Conservation (phyloP, 2,888 invertebrate genomes). For the Xestoiulus laeticollis region DNA sequence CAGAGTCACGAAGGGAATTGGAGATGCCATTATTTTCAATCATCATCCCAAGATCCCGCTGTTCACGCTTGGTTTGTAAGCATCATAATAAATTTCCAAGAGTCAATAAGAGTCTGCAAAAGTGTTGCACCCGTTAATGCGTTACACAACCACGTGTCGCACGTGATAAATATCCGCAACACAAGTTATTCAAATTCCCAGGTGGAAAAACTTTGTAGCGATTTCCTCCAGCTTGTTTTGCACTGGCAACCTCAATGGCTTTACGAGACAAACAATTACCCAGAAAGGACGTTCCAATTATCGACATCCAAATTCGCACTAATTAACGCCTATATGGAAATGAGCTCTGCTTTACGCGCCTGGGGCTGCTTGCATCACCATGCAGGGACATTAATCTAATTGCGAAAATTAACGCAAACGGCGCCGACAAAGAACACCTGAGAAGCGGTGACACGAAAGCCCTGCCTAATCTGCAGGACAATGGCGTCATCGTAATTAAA, state of each 20-base stretch:
- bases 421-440: background rate
- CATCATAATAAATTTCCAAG: too few relatives aligned
- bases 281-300: background rate
- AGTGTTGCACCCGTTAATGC: too few relatives aligned
- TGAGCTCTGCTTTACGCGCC: background rate
- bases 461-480: background rate
- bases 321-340: background rate
- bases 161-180: too few relatives aligned
- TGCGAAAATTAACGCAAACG: background rate
- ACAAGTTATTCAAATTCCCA: background rate
- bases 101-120: too few relatives aligned
- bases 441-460: background rate
- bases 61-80: too few relatives aligned
- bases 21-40: too few relatives aligned
- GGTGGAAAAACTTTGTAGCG: background rate
- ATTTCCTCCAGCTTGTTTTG: background rate
- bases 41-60: too few relatives aligned
- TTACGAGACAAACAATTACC: background rate
- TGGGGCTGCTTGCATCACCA: background rate
- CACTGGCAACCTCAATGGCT: background rate
- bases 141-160: too few relatives aligned
- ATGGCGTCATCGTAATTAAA: constrained; percentile 15
- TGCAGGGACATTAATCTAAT: background rate
- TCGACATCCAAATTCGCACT: background rate
- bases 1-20: too few relatives aligned